Conservation (phyloP, 2,797 vertebrate species). For the Rhinichthys osculus region DNA sequence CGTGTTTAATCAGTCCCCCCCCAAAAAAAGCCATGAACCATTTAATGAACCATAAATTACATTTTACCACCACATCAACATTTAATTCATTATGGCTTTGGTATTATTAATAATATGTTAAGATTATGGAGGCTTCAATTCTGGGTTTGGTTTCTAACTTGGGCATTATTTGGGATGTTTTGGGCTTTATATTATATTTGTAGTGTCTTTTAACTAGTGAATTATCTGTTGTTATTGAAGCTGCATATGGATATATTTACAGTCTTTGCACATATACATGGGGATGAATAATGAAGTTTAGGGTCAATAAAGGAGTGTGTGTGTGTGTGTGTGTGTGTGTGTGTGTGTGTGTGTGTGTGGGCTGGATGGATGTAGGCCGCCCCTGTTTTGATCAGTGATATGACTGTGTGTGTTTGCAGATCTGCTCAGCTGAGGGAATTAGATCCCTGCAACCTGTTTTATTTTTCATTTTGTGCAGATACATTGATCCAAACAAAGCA, state of each 20-base stretch:
- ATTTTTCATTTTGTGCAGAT: neutral
- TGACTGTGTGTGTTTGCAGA: neutral
- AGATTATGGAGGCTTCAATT: neutral
- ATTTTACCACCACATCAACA: no score
- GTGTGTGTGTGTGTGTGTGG: neutral
- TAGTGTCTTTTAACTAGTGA: neutral
- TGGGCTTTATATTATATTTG: neutral
- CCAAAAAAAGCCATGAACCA: neutral
- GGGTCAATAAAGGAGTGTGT: neutral
- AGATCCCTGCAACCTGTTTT: slow-evolving; percentile 2
- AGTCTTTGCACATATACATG: neutral
- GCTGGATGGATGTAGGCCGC: slow-evolving; percentile 10
- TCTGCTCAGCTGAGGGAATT: slow-evolving; percentile 18
- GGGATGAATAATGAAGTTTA: neutral
- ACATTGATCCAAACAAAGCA: neutral
- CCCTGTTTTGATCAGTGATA: slow-evolving; percentile 28
- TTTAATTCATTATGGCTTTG: neutral
- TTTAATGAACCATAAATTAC: neutral
- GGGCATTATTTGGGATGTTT: neutral
- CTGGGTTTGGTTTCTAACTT: neutral
- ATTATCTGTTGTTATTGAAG: neutral
- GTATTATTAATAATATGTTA: neutral
- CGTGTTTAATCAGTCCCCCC: neutral
- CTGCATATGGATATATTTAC: neutral
- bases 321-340: neutral